Conservation (phyloP, 2,797 vertebrate species). For the Phoeniculus purpureus region DNA sequence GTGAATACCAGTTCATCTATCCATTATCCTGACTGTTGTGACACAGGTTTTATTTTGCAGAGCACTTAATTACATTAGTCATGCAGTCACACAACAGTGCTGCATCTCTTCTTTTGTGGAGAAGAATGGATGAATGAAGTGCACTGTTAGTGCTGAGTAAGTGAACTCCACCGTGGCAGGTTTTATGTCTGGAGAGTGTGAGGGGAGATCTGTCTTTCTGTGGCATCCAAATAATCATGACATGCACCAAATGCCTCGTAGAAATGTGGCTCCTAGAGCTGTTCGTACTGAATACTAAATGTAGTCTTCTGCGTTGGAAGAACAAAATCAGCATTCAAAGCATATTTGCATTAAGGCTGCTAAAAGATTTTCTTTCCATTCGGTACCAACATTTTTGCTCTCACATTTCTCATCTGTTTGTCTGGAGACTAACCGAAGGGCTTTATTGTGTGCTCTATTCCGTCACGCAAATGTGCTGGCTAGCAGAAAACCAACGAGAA, state of each 20-base stretch:
- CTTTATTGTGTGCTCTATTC: neutral
- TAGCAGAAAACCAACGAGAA: constrained; percentile 16
- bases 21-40: neutral
- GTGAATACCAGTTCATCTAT: neutral
- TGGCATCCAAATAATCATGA: constrained; percentile 29
- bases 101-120: neutral
- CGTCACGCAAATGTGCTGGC: constrained; percentile 10
- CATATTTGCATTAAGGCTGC: neutral
- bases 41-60: neutral
- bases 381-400: neutral
- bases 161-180: neutral
- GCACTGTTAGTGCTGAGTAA: neutral
- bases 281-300: neutral
- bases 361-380: constrained; percentile 27
- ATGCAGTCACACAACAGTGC: neutral
- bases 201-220: constrained; percentile 46
- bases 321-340: constrained; percentile 24
- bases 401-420: constrained; percentile 22
- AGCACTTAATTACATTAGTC: neutral
- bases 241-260: neutral
- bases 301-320: neutral
- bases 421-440: neutral
- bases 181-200: neutral
- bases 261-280: constrained; percentile 12
- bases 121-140: neutral